These are phyloP conservation scores for Pseudomyrmex dendroicus DNA, from an alignment of 1,140 invertebrate species.

Conservation along the genomic window DNA sequence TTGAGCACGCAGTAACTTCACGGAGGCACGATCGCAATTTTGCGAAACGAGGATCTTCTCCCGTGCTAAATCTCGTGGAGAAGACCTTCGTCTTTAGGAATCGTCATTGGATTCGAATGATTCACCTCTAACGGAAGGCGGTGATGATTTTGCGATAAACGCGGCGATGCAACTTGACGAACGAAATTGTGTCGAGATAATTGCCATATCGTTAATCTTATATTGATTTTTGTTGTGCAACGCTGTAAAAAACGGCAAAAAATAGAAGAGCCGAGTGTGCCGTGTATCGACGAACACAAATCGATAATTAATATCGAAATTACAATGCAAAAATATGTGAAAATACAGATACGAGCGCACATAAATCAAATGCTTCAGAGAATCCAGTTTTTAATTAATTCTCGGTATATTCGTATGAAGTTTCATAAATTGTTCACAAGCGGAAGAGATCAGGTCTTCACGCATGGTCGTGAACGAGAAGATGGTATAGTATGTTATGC, in stretches of 20 bases:
- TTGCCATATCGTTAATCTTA: not conserved
- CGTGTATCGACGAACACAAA: not conserved
- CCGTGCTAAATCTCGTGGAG: conserved; percentile 4
- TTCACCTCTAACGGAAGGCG: conserved; percentile 6
- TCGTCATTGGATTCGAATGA: conserved; percentile 29
- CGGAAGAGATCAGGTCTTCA: conserved; percentile 48
- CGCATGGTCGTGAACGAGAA: not conserved
- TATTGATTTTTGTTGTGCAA: not conserved
- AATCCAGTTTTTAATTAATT: conserved; percentile 3
- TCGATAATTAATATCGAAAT: not conserved
- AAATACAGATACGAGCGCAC: not conserved
- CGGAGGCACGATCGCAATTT: conserved; percentile 45
- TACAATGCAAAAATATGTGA: not conserved
- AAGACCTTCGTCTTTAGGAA: not conserved
- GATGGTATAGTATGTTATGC: not conserved
- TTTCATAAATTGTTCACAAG: conserved; percentile 10
- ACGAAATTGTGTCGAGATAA: conserved; percentile 16
- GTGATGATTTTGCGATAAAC: conserved; percentile 5
- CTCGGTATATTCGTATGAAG: conserved; percentile 4
- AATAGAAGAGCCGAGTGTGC: not conserved
- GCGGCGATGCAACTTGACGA: not conserved
- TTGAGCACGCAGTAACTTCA: conserved; percentile 38
- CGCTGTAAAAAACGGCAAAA: not conserved
- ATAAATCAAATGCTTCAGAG: not conserved
- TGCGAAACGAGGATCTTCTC: conserved; percentile 32